phyloP scores from a whole-genome alignment of 2,888 invertebrate genomes.

The Muscina levida region DNA sequence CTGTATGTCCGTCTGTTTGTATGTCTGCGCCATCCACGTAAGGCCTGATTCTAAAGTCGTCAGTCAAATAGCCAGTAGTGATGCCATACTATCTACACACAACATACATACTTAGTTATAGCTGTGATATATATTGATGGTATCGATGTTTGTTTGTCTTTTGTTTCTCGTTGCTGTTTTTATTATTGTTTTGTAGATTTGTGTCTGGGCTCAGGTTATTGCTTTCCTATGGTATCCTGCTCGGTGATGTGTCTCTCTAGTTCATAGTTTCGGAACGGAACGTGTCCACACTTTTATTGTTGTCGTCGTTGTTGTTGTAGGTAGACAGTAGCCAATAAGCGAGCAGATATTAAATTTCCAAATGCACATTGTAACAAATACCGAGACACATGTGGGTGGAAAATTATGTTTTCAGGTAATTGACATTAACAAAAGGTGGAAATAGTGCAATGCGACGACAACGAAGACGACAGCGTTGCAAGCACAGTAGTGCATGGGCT shows the following conservation, averaged over 20 bases:
- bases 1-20: not conserved
- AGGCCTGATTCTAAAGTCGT: slow-evolving; percentile 35
- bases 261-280: slow-evolving; percentile 40
- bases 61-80: too few species aligned
- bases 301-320: slow-evolving; percentile 8
- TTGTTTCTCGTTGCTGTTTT: slow-evolving; percentile 31
- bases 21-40: too few species aligned
- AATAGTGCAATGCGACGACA: slow-evolving; percentile 43
- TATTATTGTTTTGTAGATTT: slow-evolving; percentile 65
- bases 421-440: slow-evolving; percentile 60
- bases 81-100: too few species aligned
- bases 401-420: slow-evolving; percentile 56
- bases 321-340: slow-evolving; percentile 16
- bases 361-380: slow-evolving; percentile 60
- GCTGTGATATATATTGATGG: not conserved
- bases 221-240: slow-evolving; percentile 65
- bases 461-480: too few species aligned
- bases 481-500: too few species aligned
- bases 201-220: slow-evolving; percentile 50
- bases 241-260: slow-evolving; percentile 17
- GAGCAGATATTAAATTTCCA: slow-evolving; percentile 25
- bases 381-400: slow-evolving; percentile 43
- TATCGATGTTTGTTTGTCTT: slow-evolving; percentile 7
- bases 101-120: too few species aligned
- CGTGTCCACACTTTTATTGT: slow-evolving; percentile 56